These are phyloP conservation scores for Dendroctonus valens DNA, from an alignment of 1,140 invertebrate genomes.

Conservation along the genomic window DNA sequence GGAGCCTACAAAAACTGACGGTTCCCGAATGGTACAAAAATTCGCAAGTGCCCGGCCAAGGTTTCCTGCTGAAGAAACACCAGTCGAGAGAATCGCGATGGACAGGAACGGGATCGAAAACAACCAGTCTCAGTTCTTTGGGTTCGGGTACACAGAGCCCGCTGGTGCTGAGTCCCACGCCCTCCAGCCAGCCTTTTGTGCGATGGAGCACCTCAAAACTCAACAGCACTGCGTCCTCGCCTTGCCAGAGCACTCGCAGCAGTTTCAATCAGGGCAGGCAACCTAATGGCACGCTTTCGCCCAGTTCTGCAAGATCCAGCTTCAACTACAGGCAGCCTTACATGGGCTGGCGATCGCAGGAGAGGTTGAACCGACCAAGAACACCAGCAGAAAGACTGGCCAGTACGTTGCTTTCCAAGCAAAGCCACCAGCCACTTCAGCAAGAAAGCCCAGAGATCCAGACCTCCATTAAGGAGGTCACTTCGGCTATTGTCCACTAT, in stretches of 20 bases:
- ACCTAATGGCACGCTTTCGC: slow-evolving; percentile 48
- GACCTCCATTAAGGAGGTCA: slow-evolving; percentile 87
- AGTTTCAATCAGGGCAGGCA: slow-evolving; percentile 57
- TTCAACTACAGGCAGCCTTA: slow-evolving; percentile 75
- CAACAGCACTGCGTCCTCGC: slow-evolving; percentile 70
- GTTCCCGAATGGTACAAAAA: slow-evolving; percentile 95
- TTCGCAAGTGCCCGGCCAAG: slow-evolving; percentile 67
- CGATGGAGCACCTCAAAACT: slow-evolving; percentile 84
- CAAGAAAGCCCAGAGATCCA: slow-evolving; percentile 75
- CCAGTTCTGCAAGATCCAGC: slow-evolving; percentile 57
- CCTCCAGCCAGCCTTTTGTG: slow-evolving; percentile 58
- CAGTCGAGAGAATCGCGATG: slow-evolving; percentile 38
- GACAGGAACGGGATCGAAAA: slow-evolving; percentile 49
- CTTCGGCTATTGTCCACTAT: slow-evolving; percentile 89
- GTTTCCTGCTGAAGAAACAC: slow-evolving; percentile 57
- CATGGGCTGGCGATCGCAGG: slow-evolving; percentile 86
- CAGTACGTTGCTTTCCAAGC: slow-evolving; percentile 59
- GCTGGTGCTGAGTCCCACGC: slow-evolving; percentile 45
- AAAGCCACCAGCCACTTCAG: slow-evolving; percentile 41
- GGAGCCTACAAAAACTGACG: slow-evolving; percentile 88
- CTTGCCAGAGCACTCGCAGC: slow-evolving; percentile 62
- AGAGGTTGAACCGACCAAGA: slow-evolving; percentile 70
- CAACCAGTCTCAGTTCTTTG: slow-evolving; percentile 50
- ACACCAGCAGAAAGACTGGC: slow-evolving; percentile 81
- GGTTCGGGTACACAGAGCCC: slow-evolving; percentile 46